phyloP scores from a whole-genome alignment of 2,888 invertebrate species.

The Hedya salicella region DNA sequence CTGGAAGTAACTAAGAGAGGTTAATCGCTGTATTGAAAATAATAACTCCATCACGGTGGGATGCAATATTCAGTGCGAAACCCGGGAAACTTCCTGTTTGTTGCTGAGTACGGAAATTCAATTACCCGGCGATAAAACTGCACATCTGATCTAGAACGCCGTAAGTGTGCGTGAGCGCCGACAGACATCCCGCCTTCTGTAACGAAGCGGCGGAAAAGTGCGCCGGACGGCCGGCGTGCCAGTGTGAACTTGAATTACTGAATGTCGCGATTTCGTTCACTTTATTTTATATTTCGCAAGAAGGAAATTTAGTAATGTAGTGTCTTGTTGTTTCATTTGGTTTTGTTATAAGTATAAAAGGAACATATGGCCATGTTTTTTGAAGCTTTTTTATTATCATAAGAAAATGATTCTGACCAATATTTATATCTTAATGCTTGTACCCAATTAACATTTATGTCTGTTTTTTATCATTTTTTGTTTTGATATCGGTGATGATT shows the following conservation, averaged over 20 bases:
- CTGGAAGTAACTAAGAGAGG: conserved; percentile 41
- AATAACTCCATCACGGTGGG: conserved; percentile 69
- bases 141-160: conserved; percentile 46
- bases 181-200: not conserved
- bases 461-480: too few species aligned
- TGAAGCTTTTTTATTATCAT: too few species aligned
- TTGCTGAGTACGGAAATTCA: conserved; percentile 79
- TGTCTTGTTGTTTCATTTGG: conserved; percentile 24
- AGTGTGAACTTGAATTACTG: conserved; percentile 44
- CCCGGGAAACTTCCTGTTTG: conserved; percentile 77
- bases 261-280: conserved; percentile 38
- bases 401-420: too few species aligned
- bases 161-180: conserved; percentile 1
- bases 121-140: conserved; percentile 80
- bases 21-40: conserved; percentile 66
- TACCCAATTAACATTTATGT: too few species aligned
- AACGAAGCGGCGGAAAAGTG: conserved; percentile 10
- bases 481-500: too few species aligned
- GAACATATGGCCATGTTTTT: not conserved
- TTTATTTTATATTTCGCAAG: conserved; percentile 33
- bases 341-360: conserved; percentile 6
- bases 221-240: conserved; percentile 38
- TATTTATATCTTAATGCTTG: too few species aligned
- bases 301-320: conserved; percentile 10
- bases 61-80: conserved; percentile 70